Base-by-base conservation (phyloP, 23 tunicate genomes). In the Halocynthia aurantium region DNA sequence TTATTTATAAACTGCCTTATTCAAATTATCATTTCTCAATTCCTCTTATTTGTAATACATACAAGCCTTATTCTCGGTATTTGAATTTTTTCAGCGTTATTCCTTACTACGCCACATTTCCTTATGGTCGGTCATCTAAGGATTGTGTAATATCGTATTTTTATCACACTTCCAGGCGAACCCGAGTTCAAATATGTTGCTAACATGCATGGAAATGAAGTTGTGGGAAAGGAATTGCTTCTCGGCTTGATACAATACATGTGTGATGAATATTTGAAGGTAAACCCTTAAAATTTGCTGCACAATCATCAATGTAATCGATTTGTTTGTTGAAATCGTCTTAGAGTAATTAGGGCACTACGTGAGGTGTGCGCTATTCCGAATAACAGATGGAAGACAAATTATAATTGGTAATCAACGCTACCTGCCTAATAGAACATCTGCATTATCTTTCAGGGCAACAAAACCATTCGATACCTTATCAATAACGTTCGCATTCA, bases 121-220 rank as follows among this genome's bases (percentile, higher is more conserved):
- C 44, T 31, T 31, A 31, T 31, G 44, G 44, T 31, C 4, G 44
- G 44, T 31, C 4, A 31, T n/a, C n/a, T n/a, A n/a, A n/a, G n/a
- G n/a, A n/a, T 31, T 31, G 44, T 31, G 44, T 31, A 31, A 31
- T 31, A 31, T 31, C 4, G 44, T 31, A 31, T 31, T 31, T 4
- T 31, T 31, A 31, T 31, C 44, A 31, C 44, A 31, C 19, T 52
- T 74, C 13, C 63, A 74, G 92, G 92, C 58, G 61, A 70, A 55
- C 91, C 97, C 10, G 97, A 91, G 58, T 77, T 91, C 50, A 91
- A 91, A 77, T 91, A 91, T 77, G 86, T 91, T 56, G 97, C 81
- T 17, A 91, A 91, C 76, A 91, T 91, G 97, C 97, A 91, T 85
- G 97, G 97, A 56, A 91, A 91, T 62, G 97, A 91, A 50, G 97